phyloP scores from a whole-genome alignment of 2,797 vertebrate species.

The Limnodromus scolopaceus region DNA sequence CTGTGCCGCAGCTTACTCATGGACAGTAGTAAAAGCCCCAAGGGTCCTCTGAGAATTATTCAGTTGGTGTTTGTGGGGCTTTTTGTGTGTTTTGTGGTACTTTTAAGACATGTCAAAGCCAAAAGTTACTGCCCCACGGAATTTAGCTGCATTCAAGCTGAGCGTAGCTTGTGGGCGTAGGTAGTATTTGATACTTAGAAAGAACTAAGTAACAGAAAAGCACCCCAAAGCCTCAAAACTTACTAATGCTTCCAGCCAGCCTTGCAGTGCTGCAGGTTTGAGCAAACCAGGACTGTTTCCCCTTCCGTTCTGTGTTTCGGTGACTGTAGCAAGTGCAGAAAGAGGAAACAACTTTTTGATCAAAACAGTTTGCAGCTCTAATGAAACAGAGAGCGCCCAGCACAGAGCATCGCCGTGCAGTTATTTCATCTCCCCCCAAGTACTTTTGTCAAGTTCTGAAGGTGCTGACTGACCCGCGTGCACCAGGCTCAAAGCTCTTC shows the following conservation, averaged over 20 bases:
- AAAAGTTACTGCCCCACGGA: neutral
- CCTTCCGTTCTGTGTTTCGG: neutral
- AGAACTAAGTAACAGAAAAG: neutral
- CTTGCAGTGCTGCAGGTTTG: neutral
- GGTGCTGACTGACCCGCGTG: neutral
- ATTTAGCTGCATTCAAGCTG: neutral
- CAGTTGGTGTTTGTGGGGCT: accelerated
- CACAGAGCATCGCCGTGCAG: neutral
- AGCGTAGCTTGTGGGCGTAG: neutral
- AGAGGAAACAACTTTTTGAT: neutral
- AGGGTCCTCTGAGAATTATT: neutral
- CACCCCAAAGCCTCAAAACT: neutral
- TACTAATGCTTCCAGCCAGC: neutral
- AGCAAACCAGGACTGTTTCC: neutral
- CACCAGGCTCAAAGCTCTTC: neutral
- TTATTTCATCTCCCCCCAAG: neutral
- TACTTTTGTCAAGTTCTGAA: neutral
- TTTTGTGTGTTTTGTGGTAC: neutral
- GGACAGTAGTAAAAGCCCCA: neutral
- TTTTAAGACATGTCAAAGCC: neutral
- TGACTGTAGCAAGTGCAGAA: neutral
- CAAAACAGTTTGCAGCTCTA: constrained; percentile 16
- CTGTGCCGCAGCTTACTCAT: neutral
- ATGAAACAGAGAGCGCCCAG: neutral
- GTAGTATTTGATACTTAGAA: neutral